phyloP scores from a whole-genome alignment of 2,888 invertebrate genomes.

The Chymomyza amoena region DNA sequence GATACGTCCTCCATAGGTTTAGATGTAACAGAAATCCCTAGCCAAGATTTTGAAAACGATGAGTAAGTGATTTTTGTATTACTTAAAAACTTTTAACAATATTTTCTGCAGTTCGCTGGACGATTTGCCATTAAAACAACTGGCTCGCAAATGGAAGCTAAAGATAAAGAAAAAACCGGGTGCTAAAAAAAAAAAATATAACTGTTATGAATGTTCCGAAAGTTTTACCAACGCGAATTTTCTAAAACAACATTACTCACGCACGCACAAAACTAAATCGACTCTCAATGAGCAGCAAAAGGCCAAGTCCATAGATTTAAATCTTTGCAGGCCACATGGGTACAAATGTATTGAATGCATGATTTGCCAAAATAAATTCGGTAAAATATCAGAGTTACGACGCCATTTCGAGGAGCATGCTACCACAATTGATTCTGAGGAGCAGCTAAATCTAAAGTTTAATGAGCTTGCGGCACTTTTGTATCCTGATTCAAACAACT shows the following conservation, averaged over 20 bases:
- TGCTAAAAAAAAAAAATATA: conserved; percentile 43
- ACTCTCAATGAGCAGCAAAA: not conserved
- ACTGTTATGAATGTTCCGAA: conserved; percentile 69
- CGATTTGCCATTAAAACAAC: not conserved
- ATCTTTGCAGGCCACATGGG: conserved; percentile 47
- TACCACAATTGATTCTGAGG: not conserved
- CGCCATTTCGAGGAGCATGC: conserved; percentile 34
- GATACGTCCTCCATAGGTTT: not conserved
- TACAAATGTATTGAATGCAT: conserved; percentile 57
- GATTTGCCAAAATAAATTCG: conserved; percentile 52
- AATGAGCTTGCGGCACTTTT: not conserved
- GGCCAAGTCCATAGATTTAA: conserved; percentile 18
- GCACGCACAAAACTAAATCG: conserved; percentile 52
- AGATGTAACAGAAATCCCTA: not conserved
- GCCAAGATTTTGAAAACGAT: not conserved
- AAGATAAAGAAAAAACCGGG: not conserved
- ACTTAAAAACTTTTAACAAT: not conserved
- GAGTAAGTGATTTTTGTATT: not conserved
- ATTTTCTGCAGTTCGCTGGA: not conserved
- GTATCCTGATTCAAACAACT: not conserved
- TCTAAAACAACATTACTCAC: conserved; percentile 66
- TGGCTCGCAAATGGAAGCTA: not conserved
- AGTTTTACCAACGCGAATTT: conserved; percentile 70
- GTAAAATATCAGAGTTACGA: conserved; percentile 42
- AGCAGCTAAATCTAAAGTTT: not conserved